Base-by-base conservation (phyloP, 1,140 invertebrate genomes). In the Drosophila sp. region DNA sequence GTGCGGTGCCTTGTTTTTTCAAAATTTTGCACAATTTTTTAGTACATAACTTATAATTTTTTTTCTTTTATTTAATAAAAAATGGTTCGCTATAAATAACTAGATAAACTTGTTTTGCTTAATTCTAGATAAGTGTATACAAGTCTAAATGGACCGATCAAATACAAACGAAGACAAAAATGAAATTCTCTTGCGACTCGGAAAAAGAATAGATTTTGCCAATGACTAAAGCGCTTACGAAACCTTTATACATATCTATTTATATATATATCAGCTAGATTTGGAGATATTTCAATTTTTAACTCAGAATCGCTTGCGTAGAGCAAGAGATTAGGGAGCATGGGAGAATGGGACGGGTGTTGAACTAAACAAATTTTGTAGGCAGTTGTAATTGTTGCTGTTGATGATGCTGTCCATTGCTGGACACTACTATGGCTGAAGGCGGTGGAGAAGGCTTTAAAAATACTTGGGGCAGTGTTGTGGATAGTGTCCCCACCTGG, bases 391-490 rank as follows among this genome's bases (percentile, higher is more conserved):
- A 66, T 56, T 60, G 38, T 41, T 63, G 41, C 41, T 35, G 30
- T 55, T 61, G 72, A 23, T 7, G 70, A 10, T 69, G 79, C 50
- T 65, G 69, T 44, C 62, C 57, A 27, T 57, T 68, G 44, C 60
- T 58, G n/a, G 68, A 50, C 7, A 54, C 54, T 29, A 74, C 79
- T 29, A 55, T 62, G 41, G 65, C 30, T 67, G 76, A n/a, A 10
- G 74, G 38, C 55, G 89, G 84, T 67, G 86, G 79, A 66, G 77
- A 79, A 63, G 90, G 79, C 72, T 90, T 91, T 65, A 90, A 72
- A 86, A 91, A 91, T 91, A 91, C 83, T 89, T 89, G 84, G 84
- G 90, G 90, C 90, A 91, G 90, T 91, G 89, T 70, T 69, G 66
- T 58, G 65, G 68, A 60, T 55, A 68, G 17, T 63, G 74, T 63